phyloP scores from a whole-genome alignment of 1,140 invertebrate species.

The Notospermus geniculatus region DNA sequence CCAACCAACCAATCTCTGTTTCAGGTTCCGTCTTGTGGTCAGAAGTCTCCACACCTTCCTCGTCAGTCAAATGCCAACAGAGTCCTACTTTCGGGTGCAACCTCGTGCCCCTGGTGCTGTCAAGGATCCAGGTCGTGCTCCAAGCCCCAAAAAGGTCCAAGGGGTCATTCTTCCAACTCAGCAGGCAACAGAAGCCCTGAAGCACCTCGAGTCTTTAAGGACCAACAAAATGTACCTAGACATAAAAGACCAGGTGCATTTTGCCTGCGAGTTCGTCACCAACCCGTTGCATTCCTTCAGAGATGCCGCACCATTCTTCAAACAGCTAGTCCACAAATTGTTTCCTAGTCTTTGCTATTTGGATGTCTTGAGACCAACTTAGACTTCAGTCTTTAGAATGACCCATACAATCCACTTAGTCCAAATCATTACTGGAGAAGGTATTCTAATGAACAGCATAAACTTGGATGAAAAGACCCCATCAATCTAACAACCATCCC shows the following conservation, averaged over 20 bases:
- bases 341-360: constrained; percentile 15
- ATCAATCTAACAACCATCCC: no score
- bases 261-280: neutral
- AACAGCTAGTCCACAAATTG: constrained; percentile 9
- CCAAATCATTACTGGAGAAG: no score
- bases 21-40: constrained; percentile 18
- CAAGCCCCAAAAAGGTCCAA: neutral
- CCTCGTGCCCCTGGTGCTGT: constrained; percentile 3
- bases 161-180: neutral
- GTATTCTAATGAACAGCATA: no score
- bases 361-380: neutral
- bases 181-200: neutral
- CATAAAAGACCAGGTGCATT: constrained; percentile 8
- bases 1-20: neutral
- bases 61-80: constrained; percentile 13
- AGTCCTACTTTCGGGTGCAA: constrained; percentile 10
- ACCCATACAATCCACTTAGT: no score
- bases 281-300: constrained; percentile 6
- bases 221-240: constrained; percentile 19
- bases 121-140: neutral
- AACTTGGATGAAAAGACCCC: no score
- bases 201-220: neutral
- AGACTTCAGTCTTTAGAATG: no score
- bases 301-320: constrained; percentile 5
- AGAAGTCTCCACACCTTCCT: constrained; percentile 14